These are phyloP conservation scores for Phyllostomus hastatus DNA, from an alignment of 2,113 vertebrate genomes.

Conservation along the genomic window DNA sequence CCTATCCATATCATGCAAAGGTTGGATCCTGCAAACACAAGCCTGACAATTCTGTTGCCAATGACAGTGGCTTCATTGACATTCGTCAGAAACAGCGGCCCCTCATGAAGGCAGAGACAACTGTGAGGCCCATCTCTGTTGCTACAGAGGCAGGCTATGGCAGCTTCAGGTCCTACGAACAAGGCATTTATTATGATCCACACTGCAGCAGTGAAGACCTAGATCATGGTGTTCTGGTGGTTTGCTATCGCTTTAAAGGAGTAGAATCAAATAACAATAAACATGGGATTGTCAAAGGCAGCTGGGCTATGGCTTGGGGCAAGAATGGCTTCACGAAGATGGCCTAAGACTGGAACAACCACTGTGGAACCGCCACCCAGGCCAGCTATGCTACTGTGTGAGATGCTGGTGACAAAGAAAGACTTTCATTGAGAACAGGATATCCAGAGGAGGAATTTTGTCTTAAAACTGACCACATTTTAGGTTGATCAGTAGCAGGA, in stretches of 20 bases:
- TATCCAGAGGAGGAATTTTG: constrained; percentile 35
- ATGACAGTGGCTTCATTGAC: not conserved
- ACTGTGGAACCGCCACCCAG: constrained; percentile 83
- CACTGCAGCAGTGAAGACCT: constrained; percentile 88
- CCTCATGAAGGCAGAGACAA: not conserved
- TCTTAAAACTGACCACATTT: constrained; percentile 52
- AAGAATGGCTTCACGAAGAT: constrained; percentile 83
- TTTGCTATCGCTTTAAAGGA: constrained; percentile 89
- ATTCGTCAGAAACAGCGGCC: not conserved
- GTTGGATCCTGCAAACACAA: not conserved
- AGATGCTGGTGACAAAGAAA: not conserved
- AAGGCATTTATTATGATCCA: constrained; percentile 92
- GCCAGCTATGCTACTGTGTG: constrained; percentile 79
- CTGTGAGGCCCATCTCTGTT: not conserved
- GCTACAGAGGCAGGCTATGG: not conserved
- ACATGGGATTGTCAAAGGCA: constrained; percentile 96
- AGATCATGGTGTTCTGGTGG: constrained; percentile 91
- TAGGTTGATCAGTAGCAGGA: not conserved
- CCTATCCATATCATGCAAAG: not conserved
- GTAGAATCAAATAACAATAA: constrained; percentile 86
- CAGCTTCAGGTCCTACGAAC: not conserved
- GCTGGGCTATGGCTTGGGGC: constrained; percentile 85
- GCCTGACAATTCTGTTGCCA: not conserved
- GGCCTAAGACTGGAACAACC: constrained; percentile 82
- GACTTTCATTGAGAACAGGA: not conserved